A percentile compares a stretch with the other conserved stretches of the same genome.
Conservation (phyloP, 2,113 vertebrate species). For the Zosterops hypoxanthus region DNA sequence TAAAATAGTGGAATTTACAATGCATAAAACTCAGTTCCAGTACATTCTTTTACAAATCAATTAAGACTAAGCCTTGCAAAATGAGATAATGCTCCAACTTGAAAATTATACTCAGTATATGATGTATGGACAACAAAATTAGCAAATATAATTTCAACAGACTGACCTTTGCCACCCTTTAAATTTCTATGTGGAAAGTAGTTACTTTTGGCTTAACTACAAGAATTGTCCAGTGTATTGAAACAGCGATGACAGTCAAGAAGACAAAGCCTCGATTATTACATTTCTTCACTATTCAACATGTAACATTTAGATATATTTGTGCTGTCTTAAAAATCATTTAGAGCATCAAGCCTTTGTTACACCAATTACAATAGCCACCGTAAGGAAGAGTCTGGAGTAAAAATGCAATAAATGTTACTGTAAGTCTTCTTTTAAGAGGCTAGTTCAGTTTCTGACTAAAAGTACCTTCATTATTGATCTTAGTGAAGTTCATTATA, state of each 20-base stretch:
- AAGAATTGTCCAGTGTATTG: background rate
- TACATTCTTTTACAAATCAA: slow-evolving; percentile 23
- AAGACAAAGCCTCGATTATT: slow-evolving; percentile 37
- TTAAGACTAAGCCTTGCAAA: slow-evolving; percentile 27
- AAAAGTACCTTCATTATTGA: slow-evolving; percentile 2
- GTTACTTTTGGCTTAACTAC: slow-evolving; percentile 14
- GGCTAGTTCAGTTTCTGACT: slow-evolving; percentile 26
- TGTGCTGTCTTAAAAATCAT: slow-evolving; percentile 16
- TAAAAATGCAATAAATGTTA: slow-evolving; percentile 41
- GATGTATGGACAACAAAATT: slow-evolving; percentile 20
- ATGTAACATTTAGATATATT: background rate
- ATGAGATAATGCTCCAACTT: slow-evolving; percentile 12
- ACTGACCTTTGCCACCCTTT: background rate
- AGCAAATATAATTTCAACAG: background rate
- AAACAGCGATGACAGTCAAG: background rate
- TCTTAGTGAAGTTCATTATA: slow-evolving; percentile 33
- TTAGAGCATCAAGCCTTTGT: slow-evolving; percentile 32
- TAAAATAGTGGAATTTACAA: slow-evolving; percentile 33
- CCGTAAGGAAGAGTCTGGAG: slow-evolving; percentile 39
- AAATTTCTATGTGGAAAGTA: slow-evolving; percentile 6
- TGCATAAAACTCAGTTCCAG: slow-evolving; percentile 20
- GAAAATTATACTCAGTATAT: slow-evolving; percentile 5
- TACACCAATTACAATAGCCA: background rate
- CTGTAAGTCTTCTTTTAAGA: slow-evolving; percentile 17
- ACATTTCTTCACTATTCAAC: background rate